Conservation (phyloP, 2,888 invertebrate species). For the Cheilosia vernalis region DNA sequence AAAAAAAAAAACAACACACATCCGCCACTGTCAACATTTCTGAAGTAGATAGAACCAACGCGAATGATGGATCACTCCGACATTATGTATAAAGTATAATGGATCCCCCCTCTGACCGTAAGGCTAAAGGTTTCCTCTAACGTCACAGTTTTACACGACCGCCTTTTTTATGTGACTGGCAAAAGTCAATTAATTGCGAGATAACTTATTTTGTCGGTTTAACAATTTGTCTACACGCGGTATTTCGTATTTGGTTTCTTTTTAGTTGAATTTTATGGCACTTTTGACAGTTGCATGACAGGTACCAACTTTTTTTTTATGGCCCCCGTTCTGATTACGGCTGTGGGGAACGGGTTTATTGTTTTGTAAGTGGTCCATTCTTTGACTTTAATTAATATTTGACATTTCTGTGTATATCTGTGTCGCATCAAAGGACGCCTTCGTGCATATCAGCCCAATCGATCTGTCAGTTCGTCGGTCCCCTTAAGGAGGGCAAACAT, state of each 20-base stretch:
- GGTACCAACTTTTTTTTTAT: conserved; percentile 16
- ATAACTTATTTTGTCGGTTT: conserved; percentile 12
- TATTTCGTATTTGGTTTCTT: conserved; percentile 18
- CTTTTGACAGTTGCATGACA: conserved; percentile 49
- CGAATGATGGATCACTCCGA: conserved; percentile 35
- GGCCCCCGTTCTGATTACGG: conserved; percentile 15
- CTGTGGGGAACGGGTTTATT: conserved; percentile 24
- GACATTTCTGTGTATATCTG: conserved; percentile 13
- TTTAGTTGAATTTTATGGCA: conserved; percentile 22
- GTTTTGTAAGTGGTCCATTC: conserved; percentile 14
- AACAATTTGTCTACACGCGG: conserved; percentile 40
- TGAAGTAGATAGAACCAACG: conserved; percentile 3
- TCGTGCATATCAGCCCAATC: background rate
- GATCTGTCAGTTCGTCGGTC: background rate
- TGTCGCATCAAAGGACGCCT: background rate
- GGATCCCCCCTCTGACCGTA: background rate
- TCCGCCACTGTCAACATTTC: conserved; percentile 31
- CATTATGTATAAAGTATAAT: background rate
- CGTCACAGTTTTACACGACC: conserved; percentile 39
- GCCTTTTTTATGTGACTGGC: background rate
- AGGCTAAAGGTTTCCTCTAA: conserved; percentile 39
- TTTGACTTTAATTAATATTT: conserved; percentile 34
- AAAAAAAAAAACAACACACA: background rate
- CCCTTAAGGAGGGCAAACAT: background rate
- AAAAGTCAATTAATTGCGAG: conserved; percentile 46